Evolutionary conservation across 2,113 vertebrate genomes (phyloP).

Genomic region (Oreochromis niloticus): DNA sequence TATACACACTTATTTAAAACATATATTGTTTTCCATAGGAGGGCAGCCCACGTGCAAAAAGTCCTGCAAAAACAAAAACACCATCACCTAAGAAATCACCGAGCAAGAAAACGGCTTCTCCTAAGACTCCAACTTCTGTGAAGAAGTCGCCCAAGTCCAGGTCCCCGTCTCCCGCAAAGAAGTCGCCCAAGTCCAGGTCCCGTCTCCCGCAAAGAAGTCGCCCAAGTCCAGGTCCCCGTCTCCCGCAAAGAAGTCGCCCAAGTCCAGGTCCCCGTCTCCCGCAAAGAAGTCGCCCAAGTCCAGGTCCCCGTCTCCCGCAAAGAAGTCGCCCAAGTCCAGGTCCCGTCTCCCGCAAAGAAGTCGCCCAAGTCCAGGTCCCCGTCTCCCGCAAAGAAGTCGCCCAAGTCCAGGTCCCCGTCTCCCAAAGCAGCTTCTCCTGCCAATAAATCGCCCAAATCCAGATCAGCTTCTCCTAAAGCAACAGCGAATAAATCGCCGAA

Average conservation of each 20-base stretch:
- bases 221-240: background rate
- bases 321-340: too few relatives aligned
- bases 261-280: background rate
- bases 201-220: background rate
- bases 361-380: background rate
- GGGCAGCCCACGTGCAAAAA: background rate
- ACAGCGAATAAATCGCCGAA: background rate
- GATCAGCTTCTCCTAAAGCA: background rate
- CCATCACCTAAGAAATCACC: slow-evolving; percentile 22
- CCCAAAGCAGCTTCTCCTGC: slow-evolving; percentile 14
- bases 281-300: background rate
- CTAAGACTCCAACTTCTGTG: slow-evolving; percentile 1
- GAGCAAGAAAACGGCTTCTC: background rate
- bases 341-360: background rate
- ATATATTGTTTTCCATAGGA: background rate
- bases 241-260: background rate
- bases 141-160: background rate
- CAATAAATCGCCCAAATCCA: background rate
- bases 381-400: background rate
- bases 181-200: background rate
- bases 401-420: background rate
- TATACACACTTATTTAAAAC: background rate
- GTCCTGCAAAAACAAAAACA: slow-evolving; percentile 6
- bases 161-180: slow-evolving; percentile 4
- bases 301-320: background rate